Conservation (phyloP, 1,140 invertebrate genomes). For the Drosophila pruinosa region DNA sequence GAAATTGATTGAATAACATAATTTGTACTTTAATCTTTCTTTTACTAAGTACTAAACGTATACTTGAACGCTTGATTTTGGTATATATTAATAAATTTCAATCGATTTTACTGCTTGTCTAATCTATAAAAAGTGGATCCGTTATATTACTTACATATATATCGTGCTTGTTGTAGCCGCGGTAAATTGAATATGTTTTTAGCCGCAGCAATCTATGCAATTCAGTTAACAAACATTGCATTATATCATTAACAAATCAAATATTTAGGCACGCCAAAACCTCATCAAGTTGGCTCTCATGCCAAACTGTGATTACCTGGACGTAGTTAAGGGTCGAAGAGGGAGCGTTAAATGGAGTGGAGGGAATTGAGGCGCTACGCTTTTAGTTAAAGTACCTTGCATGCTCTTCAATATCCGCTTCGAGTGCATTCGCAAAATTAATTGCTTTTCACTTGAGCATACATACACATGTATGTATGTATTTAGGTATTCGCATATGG, state of each 20-base stretch:
- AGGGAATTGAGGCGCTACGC: not conserved
- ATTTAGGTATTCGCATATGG: not conserved
- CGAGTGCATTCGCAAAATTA: conserved; percentile 60
- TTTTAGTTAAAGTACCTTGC: conserved; percentile 21
- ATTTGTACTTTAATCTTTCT: too few species aligned
- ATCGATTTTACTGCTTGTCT: too few species aligned
- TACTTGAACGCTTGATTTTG: too few species aligned
- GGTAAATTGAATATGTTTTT: not conserved
- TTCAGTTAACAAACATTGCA: conserved; percentile 7
- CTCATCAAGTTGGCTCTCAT: conserved; percentile 48
- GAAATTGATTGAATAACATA: too few species aligned
- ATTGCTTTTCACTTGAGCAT: conserved; percentile 54
- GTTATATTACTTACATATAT: not conserved
- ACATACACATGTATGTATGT: not conserved
- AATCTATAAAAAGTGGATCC: too few species aligned
- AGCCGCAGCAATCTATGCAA: not conserved
- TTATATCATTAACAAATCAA: conserved; percentile 38
- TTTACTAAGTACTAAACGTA: too few species aligned
- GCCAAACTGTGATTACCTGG: conserved; percentile 45
- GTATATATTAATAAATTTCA: too few species aligned
- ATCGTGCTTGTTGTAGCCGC: not conserved
- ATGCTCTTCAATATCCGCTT: conserved; percentile 57
- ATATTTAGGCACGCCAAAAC: conserved; percentile 49
- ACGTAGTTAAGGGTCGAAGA: not conserved
- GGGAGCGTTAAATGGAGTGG: conserved; percentile 1